Evolutionary conservation across 2,888 invertebrate species (phyloP).

Genomic region (Mayetiola destructor): DNA sequence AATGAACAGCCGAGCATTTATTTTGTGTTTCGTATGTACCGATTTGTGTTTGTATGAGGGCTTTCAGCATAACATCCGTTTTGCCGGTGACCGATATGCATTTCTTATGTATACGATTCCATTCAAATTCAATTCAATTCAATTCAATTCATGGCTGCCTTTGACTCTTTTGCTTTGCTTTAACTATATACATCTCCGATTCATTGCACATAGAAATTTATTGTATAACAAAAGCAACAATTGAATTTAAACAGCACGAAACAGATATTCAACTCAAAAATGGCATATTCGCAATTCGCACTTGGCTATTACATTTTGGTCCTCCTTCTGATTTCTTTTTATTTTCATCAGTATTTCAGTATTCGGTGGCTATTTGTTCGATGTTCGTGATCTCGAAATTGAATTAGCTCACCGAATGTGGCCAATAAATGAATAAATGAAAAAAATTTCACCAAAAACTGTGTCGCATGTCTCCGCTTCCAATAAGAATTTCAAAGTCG

Average conservation of each 20-base stretch:
- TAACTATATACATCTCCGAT: background rate
- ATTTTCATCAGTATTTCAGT: no score
- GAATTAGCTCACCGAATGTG: constrained; percentile 9
- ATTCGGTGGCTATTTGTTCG: background rate
- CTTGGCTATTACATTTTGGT: background rate
- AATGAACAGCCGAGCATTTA: background rate
- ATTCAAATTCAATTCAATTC: no score
- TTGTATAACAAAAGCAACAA: constrained; percentile 13
- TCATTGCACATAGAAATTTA: no score
- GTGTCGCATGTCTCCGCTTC: background rate
- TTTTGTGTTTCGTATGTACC: background rate
- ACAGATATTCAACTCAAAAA: background rate
- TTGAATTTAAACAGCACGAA: constrained; percentile 10
- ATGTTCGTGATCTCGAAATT: background rate
- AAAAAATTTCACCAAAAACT: no score
- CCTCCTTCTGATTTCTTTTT: no score
- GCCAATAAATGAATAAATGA: constrained; percentile 10
- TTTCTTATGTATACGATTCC: background rate
- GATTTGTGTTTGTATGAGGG: no score
- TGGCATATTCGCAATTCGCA: background rate
- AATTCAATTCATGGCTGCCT: constrained; percentile 2
- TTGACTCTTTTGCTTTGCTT: background rate
- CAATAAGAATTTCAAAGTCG: background rate
- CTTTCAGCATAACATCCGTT: constrained; percentile 5
- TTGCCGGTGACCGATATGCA: constrained; percentile 9